Conservation (phyloP, 2,797 vertebrate species). For the Leptoclinus maculatus region DNA sequence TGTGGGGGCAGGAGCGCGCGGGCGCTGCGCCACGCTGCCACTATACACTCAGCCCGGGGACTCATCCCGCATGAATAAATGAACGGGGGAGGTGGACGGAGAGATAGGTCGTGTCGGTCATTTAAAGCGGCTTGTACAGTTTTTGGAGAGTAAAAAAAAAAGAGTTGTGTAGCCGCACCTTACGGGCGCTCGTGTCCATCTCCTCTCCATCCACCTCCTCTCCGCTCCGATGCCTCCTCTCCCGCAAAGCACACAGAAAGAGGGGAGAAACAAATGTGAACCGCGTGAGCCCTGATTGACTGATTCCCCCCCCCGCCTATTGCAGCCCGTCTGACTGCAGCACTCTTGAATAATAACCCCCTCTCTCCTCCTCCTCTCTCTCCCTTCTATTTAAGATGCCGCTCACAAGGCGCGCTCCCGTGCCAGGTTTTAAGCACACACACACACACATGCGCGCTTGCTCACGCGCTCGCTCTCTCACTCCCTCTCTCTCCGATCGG, state of each 20-base stretch:
- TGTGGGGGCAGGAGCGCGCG: not conserved
- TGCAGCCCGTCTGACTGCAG: conserved; percentile 66
- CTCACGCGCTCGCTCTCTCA: not conserved
- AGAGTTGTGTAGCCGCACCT: conserved; percentile 18
- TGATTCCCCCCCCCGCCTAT: conserved; percentile 12
- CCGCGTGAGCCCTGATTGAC: conserved; percentile 47
- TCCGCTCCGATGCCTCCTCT: conserved; percentile 1
- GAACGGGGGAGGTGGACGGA: not conserved
- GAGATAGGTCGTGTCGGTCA: not conserved
- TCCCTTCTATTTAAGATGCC: conserved; percentile 63
- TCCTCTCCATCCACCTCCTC: not conserved
- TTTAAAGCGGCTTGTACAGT: not conserved
- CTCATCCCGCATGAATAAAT: conserved; percentile 13
- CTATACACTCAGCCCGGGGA: not conserved
- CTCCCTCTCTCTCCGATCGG: conserved; percentile 10
- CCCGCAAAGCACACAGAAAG: conserved; percentile 29
- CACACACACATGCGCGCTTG: not conserved
- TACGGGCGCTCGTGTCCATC: not conserved
- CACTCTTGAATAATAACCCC: conserved; percentile 71
- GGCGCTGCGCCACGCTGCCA: conserved; percentile 25
- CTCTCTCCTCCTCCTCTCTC: conserved; percentile 5
- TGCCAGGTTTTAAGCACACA: conserved; percentile 44
- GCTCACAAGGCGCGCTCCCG: conserved; percentile 65
- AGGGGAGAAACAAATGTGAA: conserved; percentile 5
- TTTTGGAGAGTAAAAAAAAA: not conserved